A percentile compares a stretch with the other conserved stretches of the same genome.
These are phyloP conservation scores for Drosophila ezoana DNA, from an alignment of 2,888 invertebrate species.

Conservation along the genomic window DNA sequence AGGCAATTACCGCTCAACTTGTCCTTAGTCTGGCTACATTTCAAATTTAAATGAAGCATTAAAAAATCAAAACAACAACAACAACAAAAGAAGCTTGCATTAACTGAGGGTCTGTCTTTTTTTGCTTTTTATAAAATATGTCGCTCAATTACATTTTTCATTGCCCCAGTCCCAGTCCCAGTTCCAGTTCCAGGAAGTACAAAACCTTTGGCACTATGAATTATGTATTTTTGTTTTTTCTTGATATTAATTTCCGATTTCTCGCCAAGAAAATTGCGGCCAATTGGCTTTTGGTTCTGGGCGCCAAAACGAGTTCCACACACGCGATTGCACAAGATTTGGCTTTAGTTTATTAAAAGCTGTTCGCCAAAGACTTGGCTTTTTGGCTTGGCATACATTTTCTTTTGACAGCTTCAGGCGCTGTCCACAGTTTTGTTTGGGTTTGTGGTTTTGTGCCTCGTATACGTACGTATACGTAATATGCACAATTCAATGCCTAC, in stretches of 20 bases:
- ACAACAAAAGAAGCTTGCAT: conserved; percentile 37
- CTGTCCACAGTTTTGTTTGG: conserved; percentile 11
- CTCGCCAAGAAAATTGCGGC: conserved; percentile 7
- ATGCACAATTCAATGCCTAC: conserved; percentile 39
- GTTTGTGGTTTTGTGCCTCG: too few relatives aligned
- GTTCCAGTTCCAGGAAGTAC: conserved; percentile 32
- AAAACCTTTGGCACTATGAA: conserved; percentile 5
- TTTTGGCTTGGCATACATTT: conserved; percentile 68
- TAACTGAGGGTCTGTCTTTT: conserved; percentile 37
- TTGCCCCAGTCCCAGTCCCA: conserved; percentile 5
- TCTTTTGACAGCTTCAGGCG: conserved; percentile 38
- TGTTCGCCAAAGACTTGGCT: too few relatives aligned
- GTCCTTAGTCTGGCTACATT: conserved; percentile 46
- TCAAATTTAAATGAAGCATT: conserved; percentile 35
- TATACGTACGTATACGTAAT: conserved; percentile 62
- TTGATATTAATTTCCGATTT: conserved; percentile 10
- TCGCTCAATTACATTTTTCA: conserved; percentile 24
- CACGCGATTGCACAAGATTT: conserved; percentile 26
- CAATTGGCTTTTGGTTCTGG: conserved; percentile 29
- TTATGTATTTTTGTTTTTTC: conserved; percentile 9
- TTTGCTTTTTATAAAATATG: conserved; percentile 9
- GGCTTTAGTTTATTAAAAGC: conserved; percentile 20
- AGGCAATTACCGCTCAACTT: conserved; percentile 33
- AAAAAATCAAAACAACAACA: conserved; percentile 1
- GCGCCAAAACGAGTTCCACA: conserved; percentile 43